A percentile compares a stretch with the other conserved stretches of the same genome.
Conservation (phyloP, 2,113 vertebrate genomes). For the Vidua chalybeata region DNA sequence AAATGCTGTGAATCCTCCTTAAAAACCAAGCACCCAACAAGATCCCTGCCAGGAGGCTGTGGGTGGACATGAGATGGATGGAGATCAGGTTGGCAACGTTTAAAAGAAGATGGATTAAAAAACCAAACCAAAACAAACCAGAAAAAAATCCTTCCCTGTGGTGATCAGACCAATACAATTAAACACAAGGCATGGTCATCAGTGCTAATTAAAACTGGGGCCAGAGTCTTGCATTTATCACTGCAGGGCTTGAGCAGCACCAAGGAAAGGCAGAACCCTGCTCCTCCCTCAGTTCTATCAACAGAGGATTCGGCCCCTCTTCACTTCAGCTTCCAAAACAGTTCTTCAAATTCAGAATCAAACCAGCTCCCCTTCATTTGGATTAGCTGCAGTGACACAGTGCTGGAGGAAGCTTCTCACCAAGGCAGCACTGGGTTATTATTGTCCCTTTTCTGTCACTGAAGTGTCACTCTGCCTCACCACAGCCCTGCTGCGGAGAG, state of each 20-base stretch:
- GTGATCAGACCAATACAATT: neutral
- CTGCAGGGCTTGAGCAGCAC: neutral
- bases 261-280: neutral
- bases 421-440: neutral
- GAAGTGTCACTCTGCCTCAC: rapidly evolving
- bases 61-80: neutral
- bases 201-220: neutral
- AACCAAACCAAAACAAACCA: neutral
- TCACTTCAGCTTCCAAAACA: neutral
- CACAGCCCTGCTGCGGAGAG: neutral
- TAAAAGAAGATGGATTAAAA: neutral
- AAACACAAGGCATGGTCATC: neutral
- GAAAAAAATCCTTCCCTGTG: neutral
- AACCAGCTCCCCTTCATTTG: rapidly evolving
- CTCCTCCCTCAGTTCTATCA: neutral
- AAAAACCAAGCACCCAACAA: neutral
- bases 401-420: neutral
- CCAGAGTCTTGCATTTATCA: neutral
- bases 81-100: neutral
- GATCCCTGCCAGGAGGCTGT: neutral
- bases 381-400: neutral
- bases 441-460: neutral
- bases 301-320: neutral
- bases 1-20: neutral
- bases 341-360: neutral